Evolutionary conservation across 2,888 invertebrate species (phyloP).

Genomic region (Gymnoscelis rufifasciata): DNA sequence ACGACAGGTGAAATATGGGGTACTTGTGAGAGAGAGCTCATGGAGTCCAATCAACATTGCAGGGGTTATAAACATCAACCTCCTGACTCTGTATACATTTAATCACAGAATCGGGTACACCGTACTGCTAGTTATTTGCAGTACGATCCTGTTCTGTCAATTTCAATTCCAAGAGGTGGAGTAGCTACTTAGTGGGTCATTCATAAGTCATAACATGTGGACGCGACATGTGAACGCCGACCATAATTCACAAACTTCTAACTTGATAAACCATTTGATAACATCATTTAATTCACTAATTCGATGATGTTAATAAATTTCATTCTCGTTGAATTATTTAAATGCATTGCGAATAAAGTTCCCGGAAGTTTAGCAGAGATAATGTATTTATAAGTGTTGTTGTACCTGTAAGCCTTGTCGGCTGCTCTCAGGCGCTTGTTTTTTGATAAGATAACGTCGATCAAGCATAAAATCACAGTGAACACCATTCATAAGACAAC

Average conservation of each 20-base stretch:
- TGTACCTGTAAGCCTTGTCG: conserved; percentile 30
- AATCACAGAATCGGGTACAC: neutral
- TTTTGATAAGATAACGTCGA: conserved; percentile 44
- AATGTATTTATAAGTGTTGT: conserved; percentile 43
- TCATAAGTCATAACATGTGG: too few relatives aligned
- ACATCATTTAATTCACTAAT: too few relatives aligned
- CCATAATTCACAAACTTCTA: too few relatives aligned
- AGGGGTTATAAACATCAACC: neutral
- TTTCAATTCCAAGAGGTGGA: conserved; percentile 8
- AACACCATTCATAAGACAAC: conserved; percentile 28
- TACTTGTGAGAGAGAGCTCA: too few relatives aligned
- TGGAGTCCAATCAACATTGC: too few relatives aligned
- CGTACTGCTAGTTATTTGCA: conserved; percentile 4
- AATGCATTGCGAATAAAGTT: conserved; percentile 11
- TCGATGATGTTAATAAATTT: too few relatives aligned
- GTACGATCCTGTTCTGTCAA: conserved; percentile 13
- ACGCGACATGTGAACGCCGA: too few relatives aligned
- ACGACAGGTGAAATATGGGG: too few relatives aligned
- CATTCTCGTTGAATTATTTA: neutral
- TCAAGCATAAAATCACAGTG: conserved; percentile 27
- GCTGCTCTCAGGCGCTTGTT: conserved; percentile 31
- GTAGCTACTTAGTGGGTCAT: neutral
- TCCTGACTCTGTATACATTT: too few relatives aligned
- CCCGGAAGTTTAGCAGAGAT: conserved; percentile 34
- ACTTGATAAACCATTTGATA: too few relatives aligned